A percentile compares a stretch with the other conserved stretches of the same genome.
These are phyloP conservation scores for Geopemphigus sp. DNA, from an alignment of 1,140 invertebrate genomes.

Conservation along the genomic window DNA sequence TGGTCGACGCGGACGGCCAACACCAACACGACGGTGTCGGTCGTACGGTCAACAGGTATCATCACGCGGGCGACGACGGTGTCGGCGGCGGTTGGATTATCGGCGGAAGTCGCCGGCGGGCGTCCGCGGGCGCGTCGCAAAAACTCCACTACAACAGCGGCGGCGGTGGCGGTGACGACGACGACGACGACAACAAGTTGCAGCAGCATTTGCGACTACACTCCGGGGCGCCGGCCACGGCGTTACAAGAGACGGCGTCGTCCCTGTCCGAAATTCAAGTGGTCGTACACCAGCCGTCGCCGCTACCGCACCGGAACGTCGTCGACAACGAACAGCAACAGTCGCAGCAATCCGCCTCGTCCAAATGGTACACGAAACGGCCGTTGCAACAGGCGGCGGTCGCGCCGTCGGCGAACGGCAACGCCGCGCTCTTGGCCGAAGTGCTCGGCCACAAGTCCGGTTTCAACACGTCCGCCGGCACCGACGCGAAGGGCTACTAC, in stretches of 20 bases:
- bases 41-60: slow-evolving; percentile 15
- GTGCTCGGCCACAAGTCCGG: slow-evolving; percentile 67
- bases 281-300: slow-evolving; percentile 8
- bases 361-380: slow-evolving; percentile 29
- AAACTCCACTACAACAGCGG: not conserved
- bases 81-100: slow-evolving; percentile 18
- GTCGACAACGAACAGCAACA: not conserved
- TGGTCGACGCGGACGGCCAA: not conserved
- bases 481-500: slow-evolving; percentile 21
- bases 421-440: slow-evolving; percentile 60
- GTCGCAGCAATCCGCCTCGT: slow-evolving; percentile 2
- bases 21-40: not conserved
- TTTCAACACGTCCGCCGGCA: slow-evolving; percentile 56
- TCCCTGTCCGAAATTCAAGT: slow-evolving; percentile 28
- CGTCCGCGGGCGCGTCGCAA: not conserved
- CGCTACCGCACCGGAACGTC: not conserved
- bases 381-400: not conserved
- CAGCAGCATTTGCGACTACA: not conserved
- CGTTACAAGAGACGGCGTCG: not conserved
- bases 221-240: not conserved
- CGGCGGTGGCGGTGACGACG: too few relatives aligned
- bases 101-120: not conserved
- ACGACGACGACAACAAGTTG: not conserved
- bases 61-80: slow-evolving; percentile 4
- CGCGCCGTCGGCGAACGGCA: not conserved